phyloP scores from a whole-genome alignment of 2,797 vertebrate genomes.

The Pseudomugil gertrudae region DNA sequence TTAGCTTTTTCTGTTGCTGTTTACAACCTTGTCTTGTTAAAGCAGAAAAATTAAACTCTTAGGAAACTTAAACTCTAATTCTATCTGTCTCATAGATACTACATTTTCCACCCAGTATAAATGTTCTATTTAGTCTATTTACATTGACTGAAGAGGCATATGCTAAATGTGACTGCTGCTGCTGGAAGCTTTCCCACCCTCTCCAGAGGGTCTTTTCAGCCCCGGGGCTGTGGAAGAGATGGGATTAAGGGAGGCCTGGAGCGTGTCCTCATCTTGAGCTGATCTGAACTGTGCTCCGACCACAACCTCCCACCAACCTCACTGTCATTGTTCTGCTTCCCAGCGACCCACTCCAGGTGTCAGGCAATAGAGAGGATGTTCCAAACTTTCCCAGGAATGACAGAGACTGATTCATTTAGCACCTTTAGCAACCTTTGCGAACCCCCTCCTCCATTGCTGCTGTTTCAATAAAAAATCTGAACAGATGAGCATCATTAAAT shows the following conservation, averaged over 20 bases:
- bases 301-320: constrained; percentile 73
- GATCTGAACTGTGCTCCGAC: constrained; percentile 62
- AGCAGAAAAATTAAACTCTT: constrained; percentile 18
- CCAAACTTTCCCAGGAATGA: constrained; percentile 78
- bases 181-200: constrained; percentile 75
- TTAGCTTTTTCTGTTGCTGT: constrained; percentile 34
- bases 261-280: constrained; percentile 75
- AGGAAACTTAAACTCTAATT: constrained; percentile 12
- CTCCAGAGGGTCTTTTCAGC: constrained; percentile 76
- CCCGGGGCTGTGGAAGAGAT: constrained; percentile 70
- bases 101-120: constrained; percentile 36
- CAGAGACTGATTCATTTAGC: constrained; percentile 55
- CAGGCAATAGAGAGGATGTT: constrained; percentile 78
- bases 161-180: constrained; percentile 70
- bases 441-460: constrained; percentile 14
- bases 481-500: constrained; percentile 60
- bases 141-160: constrained; percentile 69
- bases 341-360: constrained; percentile 71
- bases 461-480: constrained; percentile 47
- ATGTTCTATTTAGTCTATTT: constrained; percentile 64
- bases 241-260: constrained; percentile 77
- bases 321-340: constrained; percentile 67
- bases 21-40: constrained; percentile 21
- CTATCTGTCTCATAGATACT: constrained; percentile 13
- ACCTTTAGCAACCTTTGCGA: constrained; percentile 28